Conservation (phyloP, 2,888 invertebrate species). For the Calameuta filiformis region DNA sequence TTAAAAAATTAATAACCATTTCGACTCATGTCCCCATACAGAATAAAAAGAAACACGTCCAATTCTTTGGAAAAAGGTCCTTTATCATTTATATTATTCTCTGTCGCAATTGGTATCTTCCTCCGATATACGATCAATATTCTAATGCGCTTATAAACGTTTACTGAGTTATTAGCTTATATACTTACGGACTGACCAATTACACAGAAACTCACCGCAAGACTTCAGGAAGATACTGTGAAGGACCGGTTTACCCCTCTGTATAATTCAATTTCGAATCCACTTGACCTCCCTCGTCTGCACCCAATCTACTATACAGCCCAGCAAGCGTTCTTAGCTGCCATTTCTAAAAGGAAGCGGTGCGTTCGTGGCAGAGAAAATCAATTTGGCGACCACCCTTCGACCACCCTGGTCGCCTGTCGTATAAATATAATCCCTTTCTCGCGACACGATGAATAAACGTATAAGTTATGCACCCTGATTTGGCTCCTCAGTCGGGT, state of each 20-base stretch:
- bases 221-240: not conserved
- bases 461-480: slow-evolving; percentile 50
- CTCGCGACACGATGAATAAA: slow-evolving; percentile 35
- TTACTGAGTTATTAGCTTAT: not conserved
- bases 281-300: slow-evolving; percentile 5
- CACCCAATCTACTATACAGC: slow-evolving; percentile 30
- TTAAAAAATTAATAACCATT: not conserved
- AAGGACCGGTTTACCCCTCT: not conserved
- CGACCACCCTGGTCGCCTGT: slow-evolving; percentile 15
- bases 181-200: not conserved
- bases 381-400: slow-evolving; percentile 31
- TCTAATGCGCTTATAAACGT: not conserved
- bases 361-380: slow-evolving; percentile 37
- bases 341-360: not conserved
- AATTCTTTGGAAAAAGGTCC: not conserved
- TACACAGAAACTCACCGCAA: not conserved
- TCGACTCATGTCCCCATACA: not conserved
- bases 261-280: slow-evolving; percentile 36
- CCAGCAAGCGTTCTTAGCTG: not conserved
- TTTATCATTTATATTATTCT: not conserved
- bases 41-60: not conserved
- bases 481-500: slow-evolving; percentile 1
- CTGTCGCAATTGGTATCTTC: not conserved
- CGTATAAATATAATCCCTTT: slow-evolving; percentile 43
- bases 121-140: not conserved